Conservation (phyloP, 2,888 invertebrate species). For the Drosophila paranaensis region DNA sequence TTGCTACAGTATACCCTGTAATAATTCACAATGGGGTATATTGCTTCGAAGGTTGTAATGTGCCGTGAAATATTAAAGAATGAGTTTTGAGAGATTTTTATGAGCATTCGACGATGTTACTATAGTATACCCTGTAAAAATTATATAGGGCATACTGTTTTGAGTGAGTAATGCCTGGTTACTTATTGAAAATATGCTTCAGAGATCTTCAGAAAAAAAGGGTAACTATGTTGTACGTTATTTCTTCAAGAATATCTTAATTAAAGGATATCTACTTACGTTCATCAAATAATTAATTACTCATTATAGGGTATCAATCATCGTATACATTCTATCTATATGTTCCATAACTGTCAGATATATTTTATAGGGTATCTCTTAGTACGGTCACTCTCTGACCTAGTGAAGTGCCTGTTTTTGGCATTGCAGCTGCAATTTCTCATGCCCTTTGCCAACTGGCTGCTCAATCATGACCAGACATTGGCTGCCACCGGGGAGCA, state of each 20-base stretch:
- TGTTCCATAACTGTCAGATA: background rate
- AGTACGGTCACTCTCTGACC: background rate
- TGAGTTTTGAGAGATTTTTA: background rate
- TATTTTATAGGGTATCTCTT: constrained; percentile 2
- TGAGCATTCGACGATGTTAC: background rate
- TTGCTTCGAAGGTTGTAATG: background rate
- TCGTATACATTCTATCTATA: background rate
- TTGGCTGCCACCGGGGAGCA: constrained; percentile 63
- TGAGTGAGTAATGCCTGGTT: too few species aligned
- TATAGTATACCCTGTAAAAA: background rate
- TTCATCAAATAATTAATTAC: background rate
- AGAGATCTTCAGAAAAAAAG: too few species aligned
- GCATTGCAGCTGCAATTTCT: constrained; percentile 56
- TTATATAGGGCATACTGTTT: too few species aligned
- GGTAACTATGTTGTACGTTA: too few species aligned
- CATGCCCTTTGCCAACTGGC: constrained; percentile 48
- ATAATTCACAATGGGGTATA: background rate
- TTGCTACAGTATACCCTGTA: background rate
- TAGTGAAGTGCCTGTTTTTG: constrained; percentile 15
- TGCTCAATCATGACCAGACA: constrained; percentile 53
- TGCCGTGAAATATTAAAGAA: background rate
- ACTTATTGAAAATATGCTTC: too few species aligned
- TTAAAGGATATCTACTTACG: too few species aligned
- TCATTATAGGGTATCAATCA: background rate
- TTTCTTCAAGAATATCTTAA: background rate